Percentiles rank a stretch among this genome's conserved stretches.
phyloP scores from a whole-genome alignment of 1,140 invertebrate genomes.

The Nomia melanderi region DNA sequence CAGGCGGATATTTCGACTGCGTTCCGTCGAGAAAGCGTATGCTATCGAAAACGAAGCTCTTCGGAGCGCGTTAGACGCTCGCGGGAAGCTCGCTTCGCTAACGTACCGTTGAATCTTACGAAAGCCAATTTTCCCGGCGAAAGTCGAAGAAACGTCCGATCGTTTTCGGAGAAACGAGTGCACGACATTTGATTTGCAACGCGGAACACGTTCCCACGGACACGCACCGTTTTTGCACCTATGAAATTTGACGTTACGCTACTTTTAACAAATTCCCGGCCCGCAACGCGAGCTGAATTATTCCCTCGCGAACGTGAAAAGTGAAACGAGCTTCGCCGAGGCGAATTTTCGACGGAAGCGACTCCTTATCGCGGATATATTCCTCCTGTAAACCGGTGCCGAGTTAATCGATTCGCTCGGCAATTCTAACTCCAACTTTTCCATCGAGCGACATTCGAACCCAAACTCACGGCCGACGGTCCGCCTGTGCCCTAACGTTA shows the following conservation, averaged over 20 bases:
- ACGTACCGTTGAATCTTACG: too few species aligned
- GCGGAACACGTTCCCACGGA: not conserved
- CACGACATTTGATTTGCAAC: not conserved
- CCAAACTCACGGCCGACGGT: not conserved
- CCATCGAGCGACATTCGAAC: not conserved
- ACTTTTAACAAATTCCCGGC: slow-evolving; percentile 19
- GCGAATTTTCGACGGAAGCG: too few species aligned
- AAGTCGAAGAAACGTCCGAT: too few species aligned
- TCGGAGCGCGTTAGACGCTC: too few species aligned
- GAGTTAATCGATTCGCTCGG: not conserved
- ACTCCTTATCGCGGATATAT: too few species aligned
- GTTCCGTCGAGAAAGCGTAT: too few species aligned
- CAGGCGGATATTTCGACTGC: too few species aligned
- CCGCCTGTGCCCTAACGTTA: not conserved
- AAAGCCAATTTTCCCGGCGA: too few species aligned
- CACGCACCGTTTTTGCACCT: slow-evolving; percentile 15
- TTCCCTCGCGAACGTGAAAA: slow-evolving; percentile 30
- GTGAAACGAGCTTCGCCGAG: not conserved
- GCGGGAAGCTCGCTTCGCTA: too few species aligned
- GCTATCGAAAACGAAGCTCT: too few species aligned
- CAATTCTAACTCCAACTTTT: not conserved
- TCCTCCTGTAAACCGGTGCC: too few species aligned
- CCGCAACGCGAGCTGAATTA: slow-evolving; percentile 24
- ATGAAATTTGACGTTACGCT: not conserved
- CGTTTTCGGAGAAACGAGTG: not conserved